Percentiles rank a stretch among this genome's conserved stretches.
phyloP scores from a whole-genome alignment of 92 coral and sea anemone species.

The Pocillopora meandrina region DNA sequence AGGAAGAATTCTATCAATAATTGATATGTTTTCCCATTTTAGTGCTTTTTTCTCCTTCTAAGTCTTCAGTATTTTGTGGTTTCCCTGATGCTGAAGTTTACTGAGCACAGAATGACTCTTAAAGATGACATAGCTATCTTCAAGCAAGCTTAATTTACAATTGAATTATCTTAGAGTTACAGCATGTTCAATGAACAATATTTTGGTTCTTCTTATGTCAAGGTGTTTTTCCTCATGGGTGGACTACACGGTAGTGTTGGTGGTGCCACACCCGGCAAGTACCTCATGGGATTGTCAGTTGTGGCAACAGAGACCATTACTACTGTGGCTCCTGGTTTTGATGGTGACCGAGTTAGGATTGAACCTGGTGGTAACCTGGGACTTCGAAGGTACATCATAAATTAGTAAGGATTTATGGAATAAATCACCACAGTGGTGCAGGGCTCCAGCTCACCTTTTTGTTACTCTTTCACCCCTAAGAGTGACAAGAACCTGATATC shows the following conservation, averaged over 20 bases:
- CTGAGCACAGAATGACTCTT: too few relatives aligned
- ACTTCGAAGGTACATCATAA: conserved; percentile 66
- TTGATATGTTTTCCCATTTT: background rate
- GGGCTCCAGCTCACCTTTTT: too few relatives aligned
- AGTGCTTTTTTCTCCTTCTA: too few relatives aligned
- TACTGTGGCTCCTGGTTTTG: conserved; percentile 41
- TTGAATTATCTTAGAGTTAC: too few relatives aligned
- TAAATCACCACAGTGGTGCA: too few relatives aligned
- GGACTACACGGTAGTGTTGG: conserved; percentile 86
- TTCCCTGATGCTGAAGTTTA: too few relatives aligned
- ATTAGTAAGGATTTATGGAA: background rate
- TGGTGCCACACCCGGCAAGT: conserved; percentile 96
- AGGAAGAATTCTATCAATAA: background rate
- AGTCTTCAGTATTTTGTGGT: too few relatives aligned
- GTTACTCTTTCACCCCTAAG: too few relatives aligned
- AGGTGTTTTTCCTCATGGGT: conserved; percentile 87
- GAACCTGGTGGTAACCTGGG: conserved; percentile 81
- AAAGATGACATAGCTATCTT: too few relatives aligned
- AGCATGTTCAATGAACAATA: too few relatives aligned
- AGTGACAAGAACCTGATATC: too few relatives aligned
- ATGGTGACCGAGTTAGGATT: conserved; percentile 65
- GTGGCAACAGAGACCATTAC: conserved; percentile 70
- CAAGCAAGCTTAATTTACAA: too few relatives aligned
- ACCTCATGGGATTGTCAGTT: conserved; percentile 87
- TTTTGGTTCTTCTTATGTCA: background rate